Conservation (phyloP, 2,113 vertebrate genomes). For the Pelusios castaneus region DNA sequence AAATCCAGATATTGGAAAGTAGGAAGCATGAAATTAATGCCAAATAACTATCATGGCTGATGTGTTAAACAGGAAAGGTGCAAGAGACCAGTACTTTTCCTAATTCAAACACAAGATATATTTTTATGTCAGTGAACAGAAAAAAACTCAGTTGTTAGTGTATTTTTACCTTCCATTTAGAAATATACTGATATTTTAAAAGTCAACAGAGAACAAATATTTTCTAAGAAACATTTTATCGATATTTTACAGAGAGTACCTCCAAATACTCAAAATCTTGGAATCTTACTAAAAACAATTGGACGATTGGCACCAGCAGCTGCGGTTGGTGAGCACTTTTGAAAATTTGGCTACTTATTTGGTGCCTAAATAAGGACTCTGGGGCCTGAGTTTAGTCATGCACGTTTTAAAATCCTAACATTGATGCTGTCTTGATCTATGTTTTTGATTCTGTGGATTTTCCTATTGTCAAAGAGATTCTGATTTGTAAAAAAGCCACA, state of each 20-base stretch:
- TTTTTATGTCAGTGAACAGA: neutral
- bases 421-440: neutral
- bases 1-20: neutral
- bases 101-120: neutral
- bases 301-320: conserved; percentile 29
- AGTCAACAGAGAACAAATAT: neutral
- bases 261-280: neutral
- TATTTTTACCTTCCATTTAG: neutral
- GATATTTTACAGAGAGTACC: neutral
- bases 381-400: conserved; percentile 20
- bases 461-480: conserved; percentile 32
- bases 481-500: conserved; percentile 13
- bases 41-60: neutral
- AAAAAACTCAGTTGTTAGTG: neutral
- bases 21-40: neutral
- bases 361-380: neutral
- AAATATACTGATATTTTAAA: neutral
- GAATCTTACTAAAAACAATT: conserved; percentile 18
- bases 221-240: neutral
- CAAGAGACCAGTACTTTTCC: neutral
- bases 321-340: conserved; percentile 32
- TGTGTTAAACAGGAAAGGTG: neutral
- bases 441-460: neutral
- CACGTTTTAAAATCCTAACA: neutral
- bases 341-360: conserved; percentile 62